Percentiles rank a stretch among this genome's conserved stretches.
Evolutionary conservation across 2,797 vertebrate species (phyloP).

Genomic region (Amniataba percoides): DNA sequence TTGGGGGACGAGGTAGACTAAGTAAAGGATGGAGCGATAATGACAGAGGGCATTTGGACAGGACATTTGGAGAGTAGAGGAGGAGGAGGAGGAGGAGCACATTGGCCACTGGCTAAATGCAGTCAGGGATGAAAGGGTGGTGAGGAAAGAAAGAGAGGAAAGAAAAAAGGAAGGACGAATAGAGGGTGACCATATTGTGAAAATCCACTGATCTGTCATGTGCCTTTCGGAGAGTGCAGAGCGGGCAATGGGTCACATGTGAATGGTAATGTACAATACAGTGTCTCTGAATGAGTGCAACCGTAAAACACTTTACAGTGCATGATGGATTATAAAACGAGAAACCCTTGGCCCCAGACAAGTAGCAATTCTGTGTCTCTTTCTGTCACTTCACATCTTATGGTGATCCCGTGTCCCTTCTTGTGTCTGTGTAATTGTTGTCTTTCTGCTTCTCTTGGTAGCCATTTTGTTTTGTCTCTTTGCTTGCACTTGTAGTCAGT

Average conservation of each 20-base stretch:
- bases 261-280: background rate
- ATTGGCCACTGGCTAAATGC: slow-evolving; percentile 34
- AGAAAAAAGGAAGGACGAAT: slow-evolving; percentile 23
- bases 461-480: background rate
- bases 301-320: slow-evolving; percentile 11
- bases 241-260: background rate
- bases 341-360: background rate
- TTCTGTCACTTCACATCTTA: background rate
- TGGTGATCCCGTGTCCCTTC: no score
- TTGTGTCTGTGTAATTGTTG: no score
- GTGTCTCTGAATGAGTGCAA: background rate
- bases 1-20: background rate
- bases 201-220: slow-evolving; percentile 48
- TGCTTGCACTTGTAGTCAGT: background rate
- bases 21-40: slow-evolving; percentile 15
- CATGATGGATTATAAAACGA: background rate
- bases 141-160: background rate
- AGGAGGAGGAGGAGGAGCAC: slow-evolving; percentile 12
- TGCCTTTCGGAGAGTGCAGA: slow-evolving; percentile 17
- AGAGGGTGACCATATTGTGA: slow-evolving; percentile 34
- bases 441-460: background rate
- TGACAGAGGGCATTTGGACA: slow-evolving; percentile 16
- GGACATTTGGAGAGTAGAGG: background rate
- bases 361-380: background rate
- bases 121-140: slow-evolving; percentile 27